Evolutionary conservation across 2,888 invertebrate genomes (phyloP).

Genomic region (Macrosoma leucophasiata): DNA sequence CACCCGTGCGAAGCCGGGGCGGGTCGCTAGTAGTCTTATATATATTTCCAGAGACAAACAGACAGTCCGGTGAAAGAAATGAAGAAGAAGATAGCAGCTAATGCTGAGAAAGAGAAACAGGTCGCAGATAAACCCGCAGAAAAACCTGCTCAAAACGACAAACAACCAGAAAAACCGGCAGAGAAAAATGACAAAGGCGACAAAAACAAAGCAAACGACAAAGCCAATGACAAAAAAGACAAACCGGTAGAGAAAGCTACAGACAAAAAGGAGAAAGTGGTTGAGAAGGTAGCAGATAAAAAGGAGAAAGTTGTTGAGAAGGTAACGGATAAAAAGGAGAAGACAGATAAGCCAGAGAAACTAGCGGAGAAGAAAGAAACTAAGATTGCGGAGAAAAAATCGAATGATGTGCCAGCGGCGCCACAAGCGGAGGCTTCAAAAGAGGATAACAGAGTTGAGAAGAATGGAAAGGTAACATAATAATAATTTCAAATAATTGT

Average conservation of each 20-base stretch:
- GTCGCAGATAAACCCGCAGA: constrained; percentile 38
- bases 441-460: constrained; percentile 37
- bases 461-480: constrained; percentile 51
- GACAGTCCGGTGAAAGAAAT: constrained; percentile 62
- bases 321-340: constrained; percentile 24
- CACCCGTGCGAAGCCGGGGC: too few relatives aligned
- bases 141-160: constrained; percentile 29
- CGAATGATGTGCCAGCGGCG: constrained; percentile 21
- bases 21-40: too few relatives aligned
- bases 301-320: constrained; percentile 24
- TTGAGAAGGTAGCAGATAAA: constrained; percentile 26
- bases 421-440: constrained; percentile 30
- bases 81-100: constrained; percentile 66
- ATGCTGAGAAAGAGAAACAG: constrained; percentile 59
- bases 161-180: constrained; percentile 31
- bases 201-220: too few relatives aligned
- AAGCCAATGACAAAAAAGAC: constrained; percentile 21
- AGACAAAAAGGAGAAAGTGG: constrained; percentile 29
- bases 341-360: constrained; percentile 26
- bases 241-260: constrained; percentile 30
- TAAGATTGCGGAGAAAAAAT: constrained; percentile 22
- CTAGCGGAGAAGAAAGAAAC: constrained; percentile 24
- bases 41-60: constrained; percentile 38
- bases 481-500: too few relatives aligned
- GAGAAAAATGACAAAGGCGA: too few relatives aligned